Percentiles rank a stretch among this genome's conserved stretches.
These are phyloP conservation scores for Lepidurus apus DNA, from an alignment of 1,140 invertebrate genomes.

Conservation along the genomic window DNA sequence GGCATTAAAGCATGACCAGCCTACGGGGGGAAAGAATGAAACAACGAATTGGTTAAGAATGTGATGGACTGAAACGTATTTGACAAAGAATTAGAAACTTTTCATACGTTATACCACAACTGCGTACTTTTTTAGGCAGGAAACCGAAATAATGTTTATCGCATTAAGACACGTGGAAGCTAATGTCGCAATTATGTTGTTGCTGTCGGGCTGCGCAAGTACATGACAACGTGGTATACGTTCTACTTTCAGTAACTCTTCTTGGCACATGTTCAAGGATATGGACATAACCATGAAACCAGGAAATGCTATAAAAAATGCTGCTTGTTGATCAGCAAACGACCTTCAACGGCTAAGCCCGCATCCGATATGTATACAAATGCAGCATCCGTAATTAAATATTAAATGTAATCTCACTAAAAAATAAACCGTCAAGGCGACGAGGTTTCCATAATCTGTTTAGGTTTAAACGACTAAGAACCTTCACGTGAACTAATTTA, in stretches of 20 bases:
- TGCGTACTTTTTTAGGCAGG: not conserved
- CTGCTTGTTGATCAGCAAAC: not conserved
- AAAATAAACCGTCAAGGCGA: too few relatives aligned
- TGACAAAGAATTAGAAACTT: too few relatives aligned
- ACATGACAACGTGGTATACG: not conserved
- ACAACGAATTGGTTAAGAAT: not conserved
- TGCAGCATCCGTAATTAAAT: not conserved
- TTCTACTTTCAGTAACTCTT: not conserved
- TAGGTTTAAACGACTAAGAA: too few relatives aligned
- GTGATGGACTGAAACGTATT: too few relatives aligned
- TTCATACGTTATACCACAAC: not conserved
- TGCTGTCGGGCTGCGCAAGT: not conserved
- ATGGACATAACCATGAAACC: not conserved
- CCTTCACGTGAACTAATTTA: too few relatives aligned
- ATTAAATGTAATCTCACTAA: not conserved
- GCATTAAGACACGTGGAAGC: not conserved
- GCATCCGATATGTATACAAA: not conserved
- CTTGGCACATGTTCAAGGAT: not conserved
- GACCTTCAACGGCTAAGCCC: not conserved
- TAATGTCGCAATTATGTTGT: not conserved
- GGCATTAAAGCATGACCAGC: slow-evolving; percentile 2
- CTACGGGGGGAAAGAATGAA: not conserved
- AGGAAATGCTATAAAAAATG: slow-evolving; percentile 17
- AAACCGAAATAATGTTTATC: not conserved
- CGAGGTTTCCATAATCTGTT: too few relatives aligned